Evolutionary conservation across 2,888 invertebrate genomes (phyloP), one percentile per base, ranked within the genome.

Genomic region (Diploptera punctata): DNA sequence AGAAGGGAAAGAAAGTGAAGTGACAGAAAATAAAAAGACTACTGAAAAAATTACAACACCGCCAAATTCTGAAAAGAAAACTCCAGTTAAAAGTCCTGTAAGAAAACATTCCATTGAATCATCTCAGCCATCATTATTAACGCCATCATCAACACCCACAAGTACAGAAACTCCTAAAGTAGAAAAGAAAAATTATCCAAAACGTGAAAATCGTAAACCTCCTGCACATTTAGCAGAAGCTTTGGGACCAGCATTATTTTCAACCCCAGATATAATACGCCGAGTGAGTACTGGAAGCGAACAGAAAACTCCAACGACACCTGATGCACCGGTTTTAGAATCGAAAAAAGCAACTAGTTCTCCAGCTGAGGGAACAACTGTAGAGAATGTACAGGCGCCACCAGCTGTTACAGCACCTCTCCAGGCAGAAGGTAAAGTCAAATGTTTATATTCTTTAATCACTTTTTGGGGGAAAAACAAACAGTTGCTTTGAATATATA

Each of bases 231-330:
- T 88, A 60, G 86, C 86, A 0, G 85, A 85, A 72, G 79, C 83
- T 38, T 76, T 85, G 44, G 86, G 84, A 3, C 86, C 92, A 72
- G 90, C 91, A 44, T 82, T 93, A 72, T 93, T 93, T 81, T 92
- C 93, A 5, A 89, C 92, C 52, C 93, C 93, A 21, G 93, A 93
- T 84, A 91, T 93, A 69, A 92, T 92, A 72, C 85, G 91, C 77
- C 85, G 92, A 77, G 90, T 92, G 18, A 68, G 71, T 19, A 69
- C 69, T 18, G 72, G 69, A 44, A 44, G 43, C n/a, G 65, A 61
- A 19, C 62, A 62, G 13, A 69, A 69, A 49, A 26, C 24, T 10
- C 24, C 65, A 24, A 9, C 26, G n/a, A 24, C 54, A 31, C 38
- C 68, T 4, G 68, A 68, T 5, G 33, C 21, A 21, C 52, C 52